These are phyloP conservation scores for Scaptodrosophila lebanonensis DNA, from an alignment of 1,140 invertebrate genomes.

Conservation along the genomic window DNA sequence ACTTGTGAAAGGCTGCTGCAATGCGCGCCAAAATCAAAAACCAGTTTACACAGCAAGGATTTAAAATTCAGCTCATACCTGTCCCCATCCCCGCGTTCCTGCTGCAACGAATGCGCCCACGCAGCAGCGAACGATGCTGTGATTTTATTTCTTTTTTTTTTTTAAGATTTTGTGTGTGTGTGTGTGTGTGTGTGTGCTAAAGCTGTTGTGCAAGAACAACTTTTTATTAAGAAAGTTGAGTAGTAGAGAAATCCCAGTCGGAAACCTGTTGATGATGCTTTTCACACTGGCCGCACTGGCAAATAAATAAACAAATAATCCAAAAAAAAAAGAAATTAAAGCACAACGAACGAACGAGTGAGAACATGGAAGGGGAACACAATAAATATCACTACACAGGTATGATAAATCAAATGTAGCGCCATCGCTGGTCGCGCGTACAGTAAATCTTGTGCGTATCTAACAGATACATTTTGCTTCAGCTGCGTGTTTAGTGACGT, in stretches of 20 bases:
- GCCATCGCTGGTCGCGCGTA: slow-evolving; percentile 33
- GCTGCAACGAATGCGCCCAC: slow-evolving; percentile 36
- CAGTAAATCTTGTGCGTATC: slow-evolving; percentile 52
- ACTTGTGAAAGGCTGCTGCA: too few species aligned
- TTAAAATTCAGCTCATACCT: too few species aligned
- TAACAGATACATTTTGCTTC: slow-evolving; percentile 58
- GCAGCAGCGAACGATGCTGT: slow-evolving; percentile 13
- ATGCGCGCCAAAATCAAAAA: slow-evolving; percentile 26
- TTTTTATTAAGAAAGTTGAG: slow-evolving; percentile 31
- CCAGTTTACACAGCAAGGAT: slow-evolving; percentile 52
- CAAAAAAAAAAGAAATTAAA: slow-evolving; percentile 26
- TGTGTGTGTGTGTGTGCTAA: too few species aligned
- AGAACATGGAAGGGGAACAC: not conserved
- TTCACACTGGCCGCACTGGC: too few species aligned
- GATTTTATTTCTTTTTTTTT: too few species aligned
- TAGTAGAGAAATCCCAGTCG: not conserved
- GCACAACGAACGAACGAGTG: slow-evolving; percentile 5
- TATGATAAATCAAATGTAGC: slow-evolving; percentile 34
- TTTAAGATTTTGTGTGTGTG: too few species aligned
- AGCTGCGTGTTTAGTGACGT: slow-evolving; percentile 35
- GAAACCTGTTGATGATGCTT: slow-evolving; percentile 40
- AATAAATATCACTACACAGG: too few species aligned
- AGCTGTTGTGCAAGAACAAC: not conserved
- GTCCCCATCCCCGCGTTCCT: too few species aligned
- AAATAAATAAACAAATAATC: not conserved